A percentile compares a stretch with the other conserved stretches of the same genome.
Conservation (phyloP, 2,113 vertebrate species). For the Redunca redunca region DNA sequence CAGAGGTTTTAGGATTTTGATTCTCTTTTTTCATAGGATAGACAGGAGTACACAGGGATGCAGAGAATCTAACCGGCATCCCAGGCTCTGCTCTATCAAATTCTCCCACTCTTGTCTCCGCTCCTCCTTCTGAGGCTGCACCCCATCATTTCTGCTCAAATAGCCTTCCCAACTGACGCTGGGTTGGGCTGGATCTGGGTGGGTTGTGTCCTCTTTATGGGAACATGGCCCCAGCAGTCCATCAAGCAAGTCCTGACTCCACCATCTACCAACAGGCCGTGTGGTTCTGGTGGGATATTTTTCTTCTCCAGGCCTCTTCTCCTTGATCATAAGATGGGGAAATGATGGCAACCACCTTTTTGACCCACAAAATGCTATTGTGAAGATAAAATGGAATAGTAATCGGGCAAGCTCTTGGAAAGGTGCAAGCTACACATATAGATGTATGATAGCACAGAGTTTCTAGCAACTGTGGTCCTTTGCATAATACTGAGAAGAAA, state of each 20-base stretch:
- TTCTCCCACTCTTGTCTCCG: background rate
- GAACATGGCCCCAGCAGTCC: rapidly evolving
- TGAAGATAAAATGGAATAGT: background rate
- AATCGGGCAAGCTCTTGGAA: background rate
- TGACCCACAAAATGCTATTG: background rate
- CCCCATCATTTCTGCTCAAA: background rate
- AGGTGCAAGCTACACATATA: background rate
- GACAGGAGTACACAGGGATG: rapidly evolving
- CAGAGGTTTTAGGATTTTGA: background rate
- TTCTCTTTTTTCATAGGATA: background rate
- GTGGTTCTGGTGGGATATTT: background rate
- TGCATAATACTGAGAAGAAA: background rate
- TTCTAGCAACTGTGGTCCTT: background rate
- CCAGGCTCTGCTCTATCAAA: background rate
- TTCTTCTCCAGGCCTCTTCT: background rate
- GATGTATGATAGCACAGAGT: too few relatives aligned
- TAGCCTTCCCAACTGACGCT: too few relatives aligned
- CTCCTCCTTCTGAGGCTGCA: background rate
- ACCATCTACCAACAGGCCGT: background rate
- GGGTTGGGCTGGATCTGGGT: rapidly evolving
- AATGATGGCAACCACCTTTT: background rate
- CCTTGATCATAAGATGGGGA: background rate
- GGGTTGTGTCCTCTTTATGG: rapidly evolving
- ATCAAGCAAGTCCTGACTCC: background rate
- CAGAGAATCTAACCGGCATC: background rate